Evolutionary conservation across 2,797 vertebrate genomes (phyloP), one percentile per base, ranked within the genome.

Genomic region (Bradypus variegatus): DNA sequence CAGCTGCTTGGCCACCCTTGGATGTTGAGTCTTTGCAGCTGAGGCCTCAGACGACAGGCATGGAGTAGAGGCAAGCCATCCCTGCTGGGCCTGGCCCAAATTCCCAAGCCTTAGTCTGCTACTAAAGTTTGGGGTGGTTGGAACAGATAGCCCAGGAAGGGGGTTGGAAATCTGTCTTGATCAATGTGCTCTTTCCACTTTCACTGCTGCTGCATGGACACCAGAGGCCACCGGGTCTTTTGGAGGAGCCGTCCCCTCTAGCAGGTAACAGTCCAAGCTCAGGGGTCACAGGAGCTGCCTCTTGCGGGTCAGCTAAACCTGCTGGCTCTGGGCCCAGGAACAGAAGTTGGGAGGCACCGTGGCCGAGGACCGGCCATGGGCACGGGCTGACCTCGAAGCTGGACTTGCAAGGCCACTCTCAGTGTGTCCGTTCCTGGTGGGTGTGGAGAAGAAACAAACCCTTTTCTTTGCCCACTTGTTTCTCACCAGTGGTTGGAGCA

Each of bases 131-230:
- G 58, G 48, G 25, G 7, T 65, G 23, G 6, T 70, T 23, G 25
- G 36, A 13, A 45, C 33, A 72, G 36, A 36, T 2, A 18, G 29
- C 65, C 33, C 12, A 58, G 69, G 41, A 78, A 73, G 36, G 33
- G 4, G 4, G 31, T 81, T 41, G 4, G 38, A 92, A 86, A 76
- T 23, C 33, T 19, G 64, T 16, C 29, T 62, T 83, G 41, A 25
- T 18, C 31, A 41, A 29, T 31, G 21, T 70, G 21, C n/a, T 53
- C n/a, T 50, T 64, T 83, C 6, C 11, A 70, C 12, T n/a, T 67
- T 60, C 27, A 15, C 1, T 0, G 29, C 41, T 27, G 23, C 69
- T 41, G 27, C 60, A 0, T 2, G 65, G 45, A 45, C 33, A 23
- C 29, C 3, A 5, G 4, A 29, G 67, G 36, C 21, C 83, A 53